Percentiles rank a stretch among this genome's conserved stretches.
These are phyloP conservation scores for Manis pentadactyla DNA, from an alignment of 2,797 vertebrate genomes.

Conservation along the genomic window DNA sequence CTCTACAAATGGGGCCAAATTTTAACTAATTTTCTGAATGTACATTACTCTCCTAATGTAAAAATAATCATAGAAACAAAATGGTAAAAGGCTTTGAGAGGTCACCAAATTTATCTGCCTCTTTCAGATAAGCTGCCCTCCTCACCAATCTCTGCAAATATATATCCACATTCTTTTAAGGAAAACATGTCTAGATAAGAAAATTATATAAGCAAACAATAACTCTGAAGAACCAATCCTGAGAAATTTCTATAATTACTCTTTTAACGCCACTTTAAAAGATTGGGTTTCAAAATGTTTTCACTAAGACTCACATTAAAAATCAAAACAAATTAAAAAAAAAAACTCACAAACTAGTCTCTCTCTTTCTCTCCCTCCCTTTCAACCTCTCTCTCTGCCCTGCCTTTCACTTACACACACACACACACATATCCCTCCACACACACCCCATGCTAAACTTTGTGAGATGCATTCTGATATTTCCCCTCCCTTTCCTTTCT, in stretches of 20 bases:
- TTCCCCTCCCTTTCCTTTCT: neutral
- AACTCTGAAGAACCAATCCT: neutral
- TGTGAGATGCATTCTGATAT: neutral
- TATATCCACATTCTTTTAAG: neutral
- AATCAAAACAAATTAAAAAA: neutral
- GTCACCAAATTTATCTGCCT: neutral
- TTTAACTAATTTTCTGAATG: slow-evolving; percentile 14
- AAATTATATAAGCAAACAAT: neutral
- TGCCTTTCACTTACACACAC: too few relatives aligned
- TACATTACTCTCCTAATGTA: neutral
- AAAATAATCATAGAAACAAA: slow-evolving; percentile 11
- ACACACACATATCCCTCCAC: neutral
- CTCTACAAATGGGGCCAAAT: neutral
- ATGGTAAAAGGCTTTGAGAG: neutral
- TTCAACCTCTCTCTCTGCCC: neutral
- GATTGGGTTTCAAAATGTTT: slow-evolving; percentile 13
- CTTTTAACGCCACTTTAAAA: neutral
- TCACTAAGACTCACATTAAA: neutral
- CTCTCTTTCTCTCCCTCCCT: neutral
- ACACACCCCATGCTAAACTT: neutral
- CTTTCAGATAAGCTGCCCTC: neutral
- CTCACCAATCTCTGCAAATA: neutral
- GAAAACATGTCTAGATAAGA: neutral
- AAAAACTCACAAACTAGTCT: neutral
- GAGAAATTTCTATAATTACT: neutral